Evolutionary conservation across 2,888 invertebrate species (phyloP).

Genomic region (Agrypnus murinus): DNA sequence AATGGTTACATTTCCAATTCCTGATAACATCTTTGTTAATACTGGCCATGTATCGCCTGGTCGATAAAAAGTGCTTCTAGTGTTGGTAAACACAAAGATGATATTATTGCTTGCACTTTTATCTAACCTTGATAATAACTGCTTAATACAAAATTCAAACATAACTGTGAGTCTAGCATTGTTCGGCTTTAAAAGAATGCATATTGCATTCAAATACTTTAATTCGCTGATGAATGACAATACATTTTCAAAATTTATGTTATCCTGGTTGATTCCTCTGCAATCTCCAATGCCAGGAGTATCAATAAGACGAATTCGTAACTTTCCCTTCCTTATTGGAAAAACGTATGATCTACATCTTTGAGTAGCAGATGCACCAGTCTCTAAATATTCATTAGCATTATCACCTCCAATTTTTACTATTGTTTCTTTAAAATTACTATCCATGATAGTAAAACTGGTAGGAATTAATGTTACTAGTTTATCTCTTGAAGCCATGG

Average conservation of each 20-base stretch:
- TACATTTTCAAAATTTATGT: slow-evolving; percentile 56
- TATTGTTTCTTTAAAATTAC: slow-evolving; percentile 53
- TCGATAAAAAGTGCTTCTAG: slow-evolving; percentile 60
- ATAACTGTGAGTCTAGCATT: slow-evolving; percentile 61
- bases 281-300: slow-evolving; percentile 64
- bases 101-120: slow-evolving; percentile 65
- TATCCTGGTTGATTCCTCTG: slow-evolving; percentile 55
- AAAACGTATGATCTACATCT: slow-evolving; percentile 79
- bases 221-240: slow-evolving; percentile 62
- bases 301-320: slow-evolving; percentile 63
- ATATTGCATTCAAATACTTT: slow-evolving; percentile 61
- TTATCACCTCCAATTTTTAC: slow-evolving; percentile 57
- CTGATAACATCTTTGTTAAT: slow-evolving; percentile 59
- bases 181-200: slow-evolving; percentile 63
- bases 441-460: slow-evolving; percentile 59
- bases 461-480: slow-evolving; percentile 62
- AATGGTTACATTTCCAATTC: slow-evolving; percentile 56
- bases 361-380: slow-evolving; percentile 55
- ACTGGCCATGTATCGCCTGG: slow-evolving; percentile 63
- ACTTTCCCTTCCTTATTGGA: slow-evolving; percentile 41
- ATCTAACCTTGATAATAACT: slow-evolving; percentile 65
- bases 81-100: slow-evolving; percentile 66
- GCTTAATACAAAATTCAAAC: slow-evolving; percentile 65
- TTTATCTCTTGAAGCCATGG: slow-evolving; percentile 54
- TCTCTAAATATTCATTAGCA: slow-evolving; percentile 53